Evolutionary conservation across 2,113 vertebrate species (phyloP).

Genomic region (Gopherus evgoodei): DNA sequence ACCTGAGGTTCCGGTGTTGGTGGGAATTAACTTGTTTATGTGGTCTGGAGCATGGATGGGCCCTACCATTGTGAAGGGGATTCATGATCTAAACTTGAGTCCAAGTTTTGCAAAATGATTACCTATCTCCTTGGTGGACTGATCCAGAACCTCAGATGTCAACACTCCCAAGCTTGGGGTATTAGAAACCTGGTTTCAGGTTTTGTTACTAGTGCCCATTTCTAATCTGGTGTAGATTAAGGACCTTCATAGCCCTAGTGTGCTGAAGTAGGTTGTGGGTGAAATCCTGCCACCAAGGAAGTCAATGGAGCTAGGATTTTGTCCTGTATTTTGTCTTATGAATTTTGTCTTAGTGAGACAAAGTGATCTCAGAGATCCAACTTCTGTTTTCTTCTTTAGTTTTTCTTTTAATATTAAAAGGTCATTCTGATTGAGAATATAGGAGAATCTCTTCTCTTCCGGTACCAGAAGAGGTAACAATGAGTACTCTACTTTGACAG

Average conservation of each 20-base stretch:
- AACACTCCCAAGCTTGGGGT: background rate
- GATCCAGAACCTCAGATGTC: background rate
- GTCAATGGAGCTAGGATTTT: background rate
- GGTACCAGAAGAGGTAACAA: background rate
- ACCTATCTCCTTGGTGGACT: background rate
- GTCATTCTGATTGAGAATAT: background rate
- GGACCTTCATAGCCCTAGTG: background rate
- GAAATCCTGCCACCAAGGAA: background rate
- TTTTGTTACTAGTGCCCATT: background rate
- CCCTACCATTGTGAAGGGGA: background rate
- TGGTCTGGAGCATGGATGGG: background rate
- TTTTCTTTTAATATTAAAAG: background rate
- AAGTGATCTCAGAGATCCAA: background rate
- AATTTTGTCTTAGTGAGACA: too few relatives aligned
- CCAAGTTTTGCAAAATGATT: background rate
- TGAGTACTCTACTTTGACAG: background rate
- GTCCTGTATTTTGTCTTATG: fast-evolving
- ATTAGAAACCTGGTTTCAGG: background rate
- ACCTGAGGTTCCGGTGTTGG: background rate
- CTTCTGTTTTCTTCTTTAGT: background rate
- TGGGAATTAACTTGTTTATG: background rate
- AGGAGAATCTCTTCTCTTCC: background rate
- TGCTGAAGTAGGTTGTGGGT: background rate
- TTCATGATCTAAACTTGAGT: background rate
- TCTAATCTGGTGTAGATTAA: background rate